Evolutionary conservation across 2,888 invertebrate genomes (phyloP), one percentile per base, ranked within the genome.

Genomic region (Ditula angustiorana): DNA sequence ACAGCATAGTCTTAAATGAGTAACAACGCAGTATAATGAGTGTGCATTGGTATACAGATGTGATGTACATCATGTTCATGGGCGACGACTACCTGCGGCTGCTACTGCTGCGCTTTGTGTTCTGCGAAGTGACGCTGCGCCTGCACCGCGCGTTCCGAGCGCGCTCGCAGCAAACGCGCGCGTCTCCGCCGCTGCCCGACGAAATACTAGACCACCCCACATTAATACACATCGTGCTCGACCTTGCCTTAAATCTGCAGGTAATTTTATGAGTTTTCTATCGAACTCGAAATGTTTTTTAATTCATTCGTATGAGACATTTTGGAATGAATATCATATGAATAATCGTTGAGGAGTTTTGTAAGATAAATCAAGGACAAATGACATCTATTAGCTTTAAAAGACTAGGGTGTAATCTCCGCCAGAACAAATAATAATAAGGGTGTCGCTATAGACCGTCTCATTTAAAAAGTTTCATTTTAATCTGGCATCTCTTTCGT

Each of bases 71-170:
- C 72, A 96, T 97, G 88, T 98, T 98, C 90, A 96, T 98, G 90
- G 97, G 98, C 44, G 99, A 99, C 88, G 98, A 99, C 82, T 99
- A 98, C 90, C 94, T 99, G 72, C 95, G 99, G 67, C 94, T 98
- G 67, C 92, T 98, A 68, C 94, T 98, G 70, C 94, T 98, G 71
- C 96, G 99, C 69, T 99, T 96, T 92, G 96, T 98, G 71, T 99
- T 99, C 94, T 99, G 98, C 93, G 97, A 97, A 93, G 96, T 97
- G 76, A 96, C 97, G 55, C 93, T 99, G 72, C 96, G 97, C 73
- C 94, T 98, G 80, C 99, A 99, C 90, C 95, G 98, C 70, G 96
- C 96, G 65, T 96, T 96, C 86, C 94, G 97, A 79, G 96, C 96
- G 67, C 95, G 96, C n/a, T 96, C 96, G 78, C 97, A 96, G 88